Base-by-base conservation (phyloP, 2,113 vertebrate species). In the Notechis scutatus region DNA sequence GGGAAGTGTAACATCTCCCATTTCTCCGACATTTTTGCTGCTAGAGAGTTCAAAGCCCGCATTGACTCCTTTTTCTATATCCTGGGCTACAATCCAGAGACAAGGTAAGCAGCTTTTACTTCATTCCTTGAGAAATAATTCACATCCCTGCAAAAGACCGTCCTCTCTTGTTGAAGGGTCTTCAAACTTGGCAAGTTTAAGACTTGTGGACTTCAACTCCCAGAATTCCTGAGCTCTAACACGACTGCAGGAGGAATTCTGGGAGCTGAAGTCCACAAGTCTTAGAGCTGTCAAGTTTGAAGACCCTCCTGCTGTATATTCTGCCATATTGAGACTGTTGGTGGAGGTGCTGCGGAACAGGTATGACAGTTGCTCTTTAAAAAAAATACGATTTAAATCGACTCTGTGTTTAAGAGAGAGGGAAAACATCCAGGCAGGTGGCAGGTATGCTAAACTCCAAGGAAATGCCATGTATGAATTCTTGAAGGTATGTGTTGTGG, bases 11-110 rank as follows among this genome's bases (percentile, higher is more conserved):
- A 99, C 96, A 99, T 99, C 97, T 99, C 98, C 96, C 99, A 99
- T 98, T 99, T 99, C 98, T 99, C 99, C 95, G 99, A 99, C 97
- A 99, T 99, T 97, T 99, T 99, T 97, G 99, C 99, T 98, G 99
- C 99, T 96, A 98, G 98, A 98, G 99, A 99, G 97, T 99, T 99
- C 97, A 99, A 99, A 98, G 99, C 99, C 91, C 98, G 99, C 94
- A 98, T 99, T 96, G 99, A 99, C 98, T 99, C 99, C 90, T 99
- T 99, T 97, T 99, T 99, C 98, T 99, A 99, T 97, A 99, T 99
- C 95, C 97, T 99, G 95, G 99, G 99, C 97, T 99, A 99, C 94
- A 99, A 99, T 97, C 99, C 99, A 96, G 99, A 99, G 97, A 99
- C 99, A 92, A 99, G 99, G 99, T 99, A 97, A 99, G 98, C 93